Conservation (phyloP, 2,113 vertebrate genomes). For the Rattus norvegicus region DNA sequence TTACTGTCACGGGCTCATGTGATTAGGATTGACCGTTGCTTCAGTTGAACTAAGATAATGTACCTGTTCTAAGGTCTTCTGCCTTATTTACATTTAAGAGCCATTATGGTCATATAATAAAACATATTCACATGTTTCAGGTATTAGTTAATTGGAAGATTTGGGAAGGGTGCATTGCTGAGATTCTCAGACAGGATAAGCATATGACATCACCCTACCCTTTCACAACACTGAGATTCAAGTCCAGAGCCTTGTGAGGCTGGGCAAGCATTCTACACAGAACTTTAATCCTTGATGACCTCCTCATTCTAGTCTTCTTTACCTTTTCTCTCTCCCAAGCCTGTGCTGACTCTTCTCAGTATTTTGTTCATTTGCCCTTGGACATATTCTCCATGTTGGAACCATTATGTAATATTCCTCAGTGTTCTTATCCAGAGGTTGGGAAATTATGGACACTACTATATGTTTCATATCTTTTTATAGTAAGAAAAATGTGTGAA, state of each 20-base stretch:
- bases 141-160: background rate
- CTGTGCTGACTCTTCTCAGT: background rate
- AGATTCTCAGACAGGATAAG: background rate
- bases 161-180: background rate
- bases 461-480: slow-evolving; percentile 12
- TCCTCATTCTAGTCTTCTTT: background rate
- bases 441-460: background rate
- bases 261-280: background rate
- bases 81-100: background rate
- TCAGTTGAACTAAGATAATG: background rate
- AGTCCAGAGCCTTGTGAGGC: background rate
- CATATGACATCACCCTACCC: background rate
- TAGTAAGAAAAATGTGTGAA: background rate
- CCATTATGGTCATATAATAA: background rate
- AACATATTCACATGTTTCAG: background rate
- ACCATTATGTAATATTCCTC: background rate
- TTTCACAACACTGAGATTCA: background rate
- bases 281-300: too few relatives aligned
- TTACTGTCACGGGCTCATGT: background rate
- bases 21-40: background rate
- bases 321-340: background rate
- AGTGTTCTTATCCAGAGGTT: background rate
- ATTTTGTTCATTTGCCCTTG: background rate
- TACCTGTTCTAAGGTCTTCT: background rate
- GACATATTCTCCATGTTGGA: background rate